Conservation (phyloP, 92 coral and sea anemone species). For the Siderastrea siderea region DNA sequence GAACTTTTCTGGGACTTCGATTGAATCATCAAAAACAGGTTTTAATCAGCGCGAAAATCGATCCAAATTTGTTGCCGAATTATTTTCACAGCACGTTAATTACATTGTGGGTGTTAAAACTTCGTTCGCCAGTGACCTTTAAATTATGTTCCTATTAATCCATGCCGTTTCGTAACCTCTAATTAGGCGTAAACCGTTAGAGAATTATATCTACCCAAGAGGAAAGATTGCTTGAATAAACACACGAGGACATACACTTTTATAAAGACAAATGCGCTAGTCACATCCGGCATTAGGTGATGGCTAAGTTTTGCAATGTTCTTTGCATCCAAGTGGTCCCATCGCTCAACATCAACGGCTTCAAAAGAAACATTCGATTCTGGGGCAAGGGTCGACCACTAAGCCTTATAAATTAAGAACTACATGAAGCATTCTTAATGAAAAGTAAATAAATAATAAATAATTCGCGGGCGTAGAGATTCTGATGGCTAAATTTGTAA, state of each 20-base stretch:
- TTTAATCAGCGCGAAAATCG: background rate
- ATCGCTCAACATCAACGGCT: background rate
- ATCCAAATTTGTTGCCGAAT: background rate
- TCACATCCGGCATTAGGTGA: background rate
- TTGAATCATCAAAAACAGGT: no score
- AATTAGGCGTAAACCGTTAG: background rate
- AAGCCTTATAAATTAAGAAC: background rate
- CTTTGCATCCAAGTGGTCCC: background rate
- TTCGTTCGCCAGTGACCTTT: background rate
- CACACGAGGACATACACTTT: conserved; percentile 5
- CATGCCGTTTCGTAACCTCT: background rate
- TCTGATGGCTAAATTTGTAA: background rate
- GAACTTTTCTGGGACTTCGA: background rate
- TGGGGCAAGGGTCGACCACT: conserved; percentile 21
- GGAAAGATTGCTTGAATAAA: background rate
- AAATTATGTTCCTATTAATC: background rate
- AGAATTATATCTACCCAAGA: background rate
- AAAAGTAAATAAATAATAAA: conserved; percentile 11
- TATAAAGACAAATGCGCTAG: background rate
- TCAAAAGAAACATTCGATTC: background rate
- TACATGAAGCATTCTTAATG: background rate
- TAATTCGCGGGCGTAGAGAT: background rate
- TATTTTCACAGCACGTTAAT: background rate
- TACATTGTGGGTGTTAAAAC: background rate
- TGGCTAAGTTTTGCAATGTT: background rate